Conservation (phyloP, 64 coral and sea anemone species). For the Porites lutea region DNA sequence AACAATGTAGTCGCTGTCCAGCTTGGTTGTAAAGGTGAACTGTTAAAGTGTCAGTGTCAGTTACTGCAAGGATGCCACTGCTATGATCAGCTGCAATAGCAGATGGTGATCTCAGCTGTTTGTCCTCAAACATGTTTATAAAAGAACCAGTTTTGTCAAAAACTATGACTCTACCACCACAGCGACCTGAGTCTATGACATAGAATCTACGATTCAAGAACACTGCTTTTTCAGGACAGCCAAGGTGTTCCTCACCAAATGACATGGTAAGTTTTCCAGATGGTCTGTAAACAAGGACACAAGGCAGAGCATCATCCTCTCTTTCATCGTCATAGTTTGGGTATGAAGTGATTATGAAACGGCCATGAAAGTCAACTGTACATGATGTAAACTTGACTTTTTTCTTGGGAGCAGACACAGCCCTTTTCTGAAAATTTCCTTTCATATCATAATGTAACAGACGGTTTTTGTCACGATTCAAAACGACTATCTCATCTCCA, state of each 20-base stretch:
- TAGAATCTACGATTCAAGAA: slow-evolving; percentile 56
- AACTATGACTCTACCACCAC: slow-evolving; percentile 35
- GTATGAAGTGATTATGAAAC: slow-evolving; percentile 44
- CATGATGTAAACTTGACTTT: slow-evolving; percentile 60
- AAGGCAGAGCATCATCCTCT: neutral
- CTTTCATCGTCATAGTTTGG: slow-evolving; percentile 12
- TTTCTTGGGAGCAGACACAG: slow-evolving; percentile 4
- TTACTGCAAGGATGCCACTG: slow-evolving; percentile 35
- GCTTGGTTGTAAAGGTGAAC: slow-evolving; percentile 33
- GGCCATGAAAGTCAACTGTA: slow-evolving; percentile 65
- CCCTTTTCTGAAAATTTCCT: slow-evolving; percentile 52
- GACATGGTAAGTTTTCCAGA: slow-evolving; percentile 39
- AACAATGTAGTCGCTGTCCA: slow-evolving; percentile 1
- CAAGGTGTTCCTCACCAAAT: slow-evolving; percentile 61
- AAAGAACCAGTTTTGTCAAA: slow-evolving; percentile 55
- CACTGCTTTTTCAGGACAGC: slow-evolving; percentile 39
- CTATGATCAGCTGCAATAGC: slow-evolving; percentile 28
- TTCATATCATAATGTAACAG: slow-evolving; percentile 71
- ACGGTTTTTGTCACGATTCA: slow-evolving; percentile 69
- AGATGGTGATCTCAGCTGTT: neutral
- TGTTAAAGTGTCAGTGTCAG: slow-evolving; percentile 21
- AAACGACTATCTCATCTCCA: slow-evolving; percentile 62
- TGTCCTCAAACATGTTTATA: slow-evolving; percentile 18
- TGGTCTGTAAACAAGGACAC: slow-evolving; percentile 54
- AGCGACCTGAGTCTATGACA: slow-evolving; percentile 33